Base-by-base conservation (phyloP, 2,113 vertebrate species). In the Prinia subflava region DNA sequence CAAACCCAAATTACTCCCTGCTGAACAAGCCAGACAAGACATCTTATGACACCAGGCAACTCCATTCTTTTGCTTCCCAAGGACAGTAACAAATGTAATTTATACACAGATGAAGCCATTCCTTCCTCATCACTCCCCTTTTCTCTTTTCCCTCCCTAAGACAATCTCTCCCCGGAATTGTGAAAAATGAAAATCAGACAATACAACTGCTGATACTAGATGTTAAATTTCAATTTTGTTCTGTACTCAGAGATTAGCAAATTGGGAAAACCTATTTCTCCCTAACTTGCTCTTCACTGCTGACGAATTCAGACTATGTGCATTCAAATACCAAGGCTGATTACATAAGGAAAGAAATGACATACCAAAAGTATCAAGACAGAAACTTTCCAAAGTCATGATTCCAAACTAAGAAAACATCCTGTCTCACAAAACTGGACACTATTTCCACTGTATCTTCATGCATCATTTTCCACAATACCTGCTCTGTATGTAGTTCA, bases 171-270 rank as follows among this genome's bases (percentile, higher is more conserved):
- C 31, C 9, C 47, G 13, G 17, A 78, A 89, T 16, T 70, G 39
- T 56, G 44, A 77, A 81, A 80, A 74, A 86, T n/a, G 49, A 94
- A 89, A 71, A 81, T 33, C 4, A 78, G 57, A 75, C 39, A 2
- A 90, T 5, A 22, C 44, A 52, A 57, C 46, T 65, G 41, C 67
- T 89, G 60, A 83, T 71, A 44, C 3, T 59, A n/a, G 57, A 91
- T 46, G 37, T 56, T 86, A 71, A n/a, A 90, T 73, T 91, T 84
- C 57, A 79, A 3, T 87, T 91, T 90, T 75, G 56, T 80, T 60
- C 73, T 82, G 77, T 71, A 87, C 47, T 86, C 74, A 23, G 64
- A 94, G 80, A 93, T 86, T 50, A 95, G 67, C 73, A 93, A 56
- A 69, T 24, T 49, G 83, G 91, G 83, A 91, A 92, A 89, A 78